Conservation (phyloP, 2,888 invertebrate species). For the Alsophila aescularia region DNA sequence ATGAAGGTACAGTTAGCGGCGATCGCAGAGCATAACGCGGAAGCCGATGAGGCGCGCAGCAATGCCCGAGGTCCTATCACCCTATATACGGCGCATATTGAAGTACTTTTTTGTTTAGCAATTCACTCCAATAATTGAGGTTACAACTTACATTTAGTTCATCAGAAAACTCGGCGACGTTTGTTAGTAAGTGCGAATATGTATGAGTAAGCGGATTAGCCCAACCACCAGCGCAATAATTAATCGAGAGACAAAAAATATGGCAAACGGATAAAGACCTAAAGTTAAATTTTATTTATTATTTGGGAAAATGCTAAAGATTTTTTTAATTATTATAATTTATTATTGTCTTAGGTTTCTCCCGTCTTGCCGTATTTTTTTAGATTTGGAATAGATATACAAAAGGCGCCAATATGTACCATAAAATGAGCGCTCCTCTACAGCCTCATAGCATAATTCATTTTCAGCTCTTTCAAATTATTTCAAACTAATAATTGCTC, state of each 20-base stretch:
- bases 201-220: neutral
- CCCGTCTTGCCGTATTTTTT: no score
- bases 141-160: conserved; percentile 18
- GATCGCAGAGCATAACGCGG: neutral
- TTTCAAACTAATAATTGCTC: neutral
- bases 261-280: no score
- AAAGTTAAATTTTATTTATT: no score
- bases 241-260: neutral
- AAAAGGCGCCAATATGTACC: neutral
- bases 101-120: conserved; percentile 10
- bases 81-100: conserved; percentile 16
- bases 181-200: neutral
- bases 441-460: neutral
- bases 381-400: neutral
- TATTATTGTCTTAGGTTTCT: no score
- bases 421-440: neutral
- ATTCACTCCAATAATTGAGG: conserved; percentile 4
- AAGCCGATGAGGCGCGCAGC: neutral
- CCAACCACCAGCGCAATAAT: neutral
- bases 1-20: neutral
- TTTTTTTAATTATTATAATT: no score
- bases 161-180: conserved; percentile 4
- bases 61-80: conserved; percentile 13
- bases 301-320: no score
- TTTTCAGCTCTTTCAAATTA: neutral